These are phyloP conservation scores for Brachionus sp. DNA, from an alignment of 1,140 invertebrate genomes.

Conservation along the genomic window DNA sequence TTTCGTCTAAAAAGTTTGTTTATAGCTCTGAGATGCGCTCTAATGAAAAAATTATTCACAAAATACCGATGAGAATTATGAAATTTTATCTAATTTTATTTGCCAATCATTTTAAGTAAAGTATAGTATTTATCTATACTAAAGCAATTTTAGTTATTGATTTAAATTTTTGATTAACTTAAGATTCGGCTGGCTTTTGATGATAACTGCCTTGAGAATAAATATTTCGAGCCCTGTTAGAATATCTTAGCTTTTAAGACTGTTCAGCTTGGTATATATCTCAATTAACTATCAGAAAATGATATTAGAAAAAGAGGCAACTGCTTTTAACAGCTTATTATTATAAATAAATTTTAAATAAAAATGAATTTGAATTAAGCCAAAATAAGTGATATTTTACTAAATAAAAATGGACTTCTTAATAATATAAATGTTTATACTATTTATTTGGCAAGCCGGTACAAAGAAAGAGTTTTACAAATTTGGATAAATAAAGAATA, in stretches of 20 bases:
- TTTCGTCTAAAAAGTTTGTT: neutral
- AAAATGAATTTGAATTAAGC: neutral
- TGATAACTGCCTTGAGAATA: neutral
- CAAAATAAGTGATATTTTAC: neutral
- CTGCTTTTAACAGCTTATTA: neutral
- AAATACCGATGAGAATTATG: neutral
- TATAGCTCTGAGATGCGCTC: neutral
- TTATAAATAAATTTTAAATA: neutral
- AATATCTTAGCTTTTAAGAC: neutral
- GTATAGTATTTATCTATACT: neutral
- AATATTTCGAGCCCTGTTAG: neutral
- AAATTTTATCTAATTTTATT: slow-evolving; percentile 8
- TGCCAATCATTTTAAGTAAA: neutral
- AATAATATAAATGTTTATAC: neutral
- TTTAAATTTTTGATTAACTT: neutral
- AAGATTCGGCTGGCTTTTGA: neutral
- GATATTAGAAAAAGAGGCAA: neutral
- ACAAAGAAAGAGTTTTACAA: neutral
- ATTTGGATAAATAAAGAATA: neutral
- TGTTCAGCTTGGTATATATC: neutral
- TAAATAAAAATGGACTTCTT: neutral
- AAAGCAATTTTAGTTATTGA: neutral
- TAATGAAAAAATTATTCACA: neutral
- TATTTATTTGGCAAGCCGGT: neutral
- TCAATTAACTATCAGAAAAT: neutral